Base-by-base conservation (phyloP, 2,888 invertebrate genomes). In the Melanchra persicariae region DNA sequence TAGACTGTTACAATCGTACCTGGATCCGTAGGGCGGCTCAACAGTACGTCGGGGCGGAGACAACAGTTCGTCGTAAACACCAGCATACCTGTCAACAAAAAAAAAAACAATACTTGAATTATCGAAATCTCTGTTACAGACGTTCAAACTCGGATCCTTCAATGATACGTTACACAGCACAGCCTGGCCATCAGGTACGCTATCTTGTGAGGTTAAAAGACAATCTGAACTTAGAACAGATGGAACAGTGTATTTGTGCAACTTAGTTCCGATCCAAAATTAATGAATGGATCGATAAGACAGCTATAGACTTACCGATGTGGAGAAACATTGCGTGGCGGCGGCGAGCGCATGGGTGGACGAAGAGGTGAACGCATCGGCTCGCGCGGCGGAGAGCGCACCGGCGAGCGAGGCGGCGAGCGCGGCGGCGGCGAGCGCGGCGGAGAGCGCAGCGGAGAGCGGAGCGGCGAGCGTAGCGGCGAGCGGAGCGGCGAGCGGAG, bases 1-100 rank as follows among this genome's bases (percentile, higher is more conserved):
- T 94, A 94, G 91, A 93, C 89, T 93, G 87, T 94, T 93, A 93
- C 94, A 93, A 91, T 94, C 95, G 95, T 96, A 96, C 95, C 95
- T 96, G 95, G 94, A 86, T 95, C 95, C 95, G 88, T 93, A 95
- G 67, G 95, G 94, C 91, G 94, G 95, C 90, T 96, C 96, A 83
- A 95, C 92, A 87, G 89, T 94, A 90, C 95, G 95, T 77, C 95
- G 93, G 71, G 95, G 95, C 88, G 95, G 95, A 85, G 95, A 95
- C 92, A 95, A 92, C 90, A 95, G 89, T 92, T 95, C 96, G 85
- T 95, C 95, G 91, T 96, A 96, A 64, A 95, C 92, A 90, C 95
- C 95, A 64, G 93, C 88, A 79, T 90, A 95, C 88, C 96, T 96
- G 91, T 30, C 9, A 59, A 84, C 75, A 45, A 89, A 84, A 58